Conservation (phyloP, 2,888 invertebrate species). For the Agriopis leucophaearia region DNA sequence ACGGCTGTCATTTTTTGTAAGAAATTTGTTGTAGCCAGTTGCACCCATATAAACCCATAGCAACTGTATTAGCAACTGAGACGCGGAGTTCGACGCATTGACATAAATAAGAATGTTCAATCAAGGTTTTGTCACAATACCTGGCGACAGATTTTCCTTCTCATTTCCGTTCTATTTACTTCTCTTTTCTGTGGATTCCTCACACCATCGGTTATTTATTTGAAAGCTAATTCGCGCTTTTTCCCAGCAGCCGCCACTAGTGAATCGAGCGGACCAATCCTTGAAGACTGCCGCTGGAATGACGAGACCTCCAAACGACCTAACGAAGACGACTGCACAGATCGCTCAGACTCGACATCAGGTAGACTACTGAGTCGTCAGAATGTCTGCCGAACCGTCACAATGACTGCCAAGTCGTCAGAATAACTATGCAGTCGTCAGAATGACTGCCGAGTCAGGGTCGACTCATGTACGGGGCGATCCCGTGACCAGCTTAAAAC, state of each 20-base stretch:
- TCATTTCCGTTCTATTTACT: no score
- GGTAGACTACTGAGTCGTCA: constrained; percentile 22
- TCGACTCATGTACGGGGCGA: constrained; percentile 41
- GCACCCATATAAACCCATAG: no score
- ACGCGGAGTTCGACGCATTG: no score
- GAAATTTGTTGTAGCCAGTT: no score
- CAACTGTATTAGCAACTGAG: no score
- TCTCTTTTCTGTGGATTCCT: no score
- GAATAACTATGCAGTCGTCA: constrained; percentile 22
- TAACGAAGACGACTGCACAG: constrained; percentile 44
- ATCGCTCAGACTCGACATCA: constrained; percentile 20
- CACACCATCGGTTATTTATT: constrained; percentile 19
- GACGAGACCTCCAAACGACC: constrained; percentile 29
- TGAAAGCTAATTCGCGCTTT: constrained; percentile 38
- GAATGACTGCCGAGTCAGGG: constrained; percentile 31
- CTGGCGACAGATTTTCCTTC: no score
- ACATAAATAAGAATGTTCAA: no score
- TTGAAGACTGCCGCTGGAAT: constrained; percentile 68
- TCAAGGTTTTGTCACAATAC: no score
- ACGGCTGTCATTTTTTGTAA: no score
- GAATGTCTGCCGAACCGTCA: constrained; percentile 19
- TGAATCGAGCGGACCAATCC: constrained; percentile 68
- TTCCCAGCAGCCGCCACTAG: constrained; percentile 83
- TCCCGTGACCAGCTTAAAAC: constrained; percentile 52
- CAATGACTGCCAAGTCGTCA: constrained; percentile 14